A percentile compares a stretch with the other conserved stretches of the same genome.
Conservation (phyloP, 2,888 invertebrate genomes). For the Epinotia demarniana region DNA sequence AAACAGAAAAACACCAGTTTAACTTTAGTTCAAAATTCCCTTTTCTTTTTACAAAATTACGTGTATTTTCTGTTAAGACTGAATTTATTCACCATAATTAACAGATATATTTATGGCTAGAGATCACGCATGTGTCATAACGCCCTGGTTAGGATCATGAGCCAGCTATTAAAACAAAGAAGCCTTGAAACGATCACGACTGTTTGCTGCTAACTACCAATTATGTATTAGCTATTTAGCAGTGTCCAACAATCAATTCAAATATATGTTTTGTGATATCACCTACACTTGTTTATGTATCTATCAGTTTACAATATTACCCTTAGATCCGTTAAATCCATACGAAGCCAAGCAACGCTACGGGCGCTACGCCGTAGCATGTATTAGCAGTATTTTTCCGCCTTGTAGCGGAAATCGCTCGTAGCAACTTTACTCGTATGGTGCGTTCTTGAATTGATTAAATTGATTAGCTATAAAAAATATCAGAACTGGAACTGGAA, state of each 20-base stretch:
- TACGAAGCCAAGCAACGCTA: too few species aligned
- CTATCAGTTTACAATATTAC: too few species aligned
- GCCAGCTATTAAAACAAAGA: slow-evolving; percentile 33
- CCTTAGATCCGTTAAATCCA: too few species aligned
- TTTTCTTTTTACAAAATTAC: not conserved
- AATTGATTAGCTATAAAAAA: too few species aligned
- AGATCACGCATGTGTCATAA: slow-evolving; percentile 48
- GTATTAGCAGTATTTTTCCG: too few species aligned
- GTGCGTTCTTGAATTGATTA: too few species aligned
- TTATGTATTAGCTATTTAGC: slow-evolving; percentile 25
- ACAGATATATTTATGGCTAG: slow-evolving; percentile 42
- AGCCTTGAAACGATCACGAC: slow-evolving; percentile 41
- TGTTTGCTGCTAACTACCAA: slow-evolving; percentile 25
- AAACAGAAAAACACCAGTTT: not conserved
- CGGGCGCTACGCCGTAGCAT: too few species aligned
- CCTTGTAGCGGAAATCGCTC: too few species aligned
- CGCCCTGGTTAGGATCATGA: slow-evolving; percentile 43
- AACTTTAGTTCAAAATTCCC: too few species aligned
- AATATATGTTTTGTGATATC: too few species aligned
- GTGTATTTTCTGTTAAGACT: not conserved
- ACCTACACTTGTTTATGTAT: too few species aligned
- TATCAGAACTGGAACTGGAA: not conserved
- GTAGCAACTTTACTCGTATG: too few species aligned
- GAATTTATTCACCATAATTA: slow-evolving; percentile 8
- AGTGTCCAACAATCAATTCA: not conserved